A percentile compares a stretch with the other conserved stretches of the same genome.
Conservation (phyloP, 2,113 vertebrate genomes). For the Heteronetta atricapilla region DNA sequence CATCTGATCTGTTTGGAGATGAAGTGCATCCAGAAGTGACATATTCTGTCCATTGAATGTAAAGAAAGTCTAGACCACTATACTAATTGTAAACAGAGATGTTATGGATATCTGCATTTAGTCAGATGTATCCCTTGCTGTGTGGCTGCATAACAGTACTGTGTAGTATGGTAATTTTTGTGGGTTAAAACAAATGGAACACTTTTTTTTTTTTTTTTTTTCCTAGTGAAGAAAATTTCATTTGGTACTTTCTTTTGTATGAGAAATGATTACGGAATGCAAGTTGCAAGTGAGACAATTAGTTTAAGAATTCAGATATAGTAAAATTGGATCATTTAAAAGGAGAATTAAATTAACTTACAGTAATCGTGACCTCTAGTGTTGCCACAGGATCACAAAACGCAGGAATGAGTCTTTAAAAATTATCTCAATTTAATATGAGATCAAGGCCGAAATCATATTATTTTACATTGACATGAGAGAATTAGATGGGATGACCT, state of each 20-base stretch:
- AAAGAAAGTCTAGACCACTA: neutral
- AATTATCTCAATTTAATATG: neutral
- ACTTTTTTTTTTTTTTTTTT: neutral
- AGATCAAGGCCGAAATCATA: neutral
- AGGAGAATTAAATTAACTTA: neutral
- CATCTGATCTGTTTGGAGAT: neutral
- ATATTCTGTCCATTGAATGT: neutral
- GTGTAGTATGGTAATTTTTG: neutral
- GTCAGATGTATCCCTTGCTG: neutral
- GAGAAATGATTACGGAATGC: neutral
- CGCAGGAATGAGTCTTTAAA: neutral
- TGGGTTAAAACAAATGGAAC: neutral
- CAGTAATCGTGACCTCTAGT: neutral
- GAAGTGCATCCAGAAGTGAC: neutral
- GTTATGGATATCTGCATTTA: neutral
- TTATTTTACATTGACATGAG: neutral
- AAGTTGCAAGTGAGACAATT: neutral
- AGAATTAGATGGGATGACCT: neutral
- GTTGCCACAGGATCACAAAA: neutral
- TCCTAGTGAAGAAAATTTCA: neutral
- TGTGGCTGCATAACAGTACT: neutral
- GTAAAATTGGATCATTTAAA: neutral
- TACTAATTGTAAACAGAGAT: neutral
- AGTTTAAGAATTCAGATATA: neutral
- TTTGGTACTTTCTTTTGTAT: neutral